phyloP scores from a whole-genome alignment of 30 jellyfish, hydroid and myxozoan genomes.

The Turritopsis dohrnii region DNA sequence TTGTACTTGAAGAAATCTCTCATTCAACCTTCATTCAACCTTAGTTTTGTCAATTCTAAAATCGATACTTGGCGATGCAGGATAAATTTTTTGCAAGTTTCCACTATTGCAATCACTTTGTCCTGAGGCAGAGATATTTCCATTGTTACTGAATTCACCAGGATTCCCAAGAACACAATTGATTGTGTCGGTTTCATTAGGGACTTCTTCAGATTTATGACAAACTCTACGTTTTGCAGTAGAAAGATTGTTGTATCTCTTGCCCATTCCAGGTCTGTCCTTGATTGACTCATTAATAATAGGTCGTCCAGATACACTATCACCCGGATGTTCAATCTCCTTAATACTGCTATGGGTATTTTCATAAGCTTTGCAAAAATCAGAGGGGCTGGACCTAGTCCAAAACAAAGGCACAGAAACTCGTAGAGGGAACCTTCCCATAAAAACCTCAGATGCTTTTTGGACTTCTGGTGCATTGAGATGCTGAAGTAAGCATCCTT shows the following conservation, averaged over 20 bases:
- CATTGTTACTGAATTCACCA: neutral
- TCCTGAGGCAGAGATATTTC: conserved; percentile 25
- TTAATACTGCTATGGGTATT: conserved; percentile 32
- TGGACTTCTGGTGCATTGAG: conserved; percentile 5
- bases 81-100: neutral
- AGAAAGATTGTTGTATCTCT: too few species aligned
- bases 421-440: conserved; percentile 22
- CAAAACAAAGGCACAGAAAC: conserved; percentile 26
- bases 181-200: conserved; percentile 13
- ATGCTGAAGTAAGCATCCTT: conserved; percentile 21
- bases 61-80: neutral
- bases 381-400: conserved; percentile 24
- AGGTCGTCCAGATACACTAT: conserved; percentile 14
- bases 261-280: too few species aligned
- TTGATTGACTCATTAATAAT: too few species aligned
- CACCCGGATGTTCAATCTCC: conserved; percentile 17
- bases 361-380: conserved; percentile 18
- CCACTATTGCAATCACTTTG: conserved; percentile 10
- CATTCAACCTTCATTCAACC: conserved; percentile 3
- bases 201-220: too few species aligned
- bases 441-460: conserved; percentile 10
- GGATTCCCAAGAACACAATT: neutral
- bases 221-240: too few species aligned
- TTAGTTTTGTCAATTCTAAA: conserved; percentile 14
- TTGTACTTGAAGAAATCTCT: conserved; percentile 13